These are phyloP conservation scores for Acipenser ruthenus DNA, from an alignment of 2,797 vertebrate species.

Conservation along the genomic window DNA sequence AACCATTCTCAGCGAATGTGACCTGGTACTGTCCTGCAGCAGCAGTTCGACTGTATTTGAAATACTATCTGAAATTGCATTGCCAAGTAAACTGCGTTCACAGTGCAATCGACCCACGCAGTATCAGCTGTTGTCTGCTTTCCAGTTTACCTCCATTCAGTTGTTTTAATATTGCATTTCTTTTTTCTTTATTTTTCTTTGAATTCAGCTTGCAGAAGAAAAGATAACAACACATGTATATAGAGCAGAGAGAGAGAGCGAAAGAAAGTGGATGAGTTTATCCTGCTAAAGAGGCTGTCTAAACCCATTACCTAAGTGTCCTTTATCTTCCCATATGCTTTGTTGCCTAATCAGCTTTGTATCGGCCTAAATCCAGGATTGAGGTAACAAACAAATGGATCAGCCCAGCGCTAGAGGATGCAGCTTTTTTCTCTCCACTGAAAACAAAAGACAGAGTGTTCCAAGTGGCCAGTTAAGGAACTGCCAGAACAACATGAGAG, in stretches of 20 bases:
- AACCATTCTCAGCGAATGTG: too few species aligned
- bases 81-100: too few species aligned
- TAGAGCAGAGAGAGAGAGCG: slow-evolving; percentile 36
- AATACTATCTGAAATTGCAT: too few species aligned
- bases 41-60: too few species aligned
- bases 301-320: slow-evolving; percentile 80
- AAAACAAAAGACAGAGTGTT: slow-evolving; percentile 30
- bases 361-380: slow-evolving; percentile 75
- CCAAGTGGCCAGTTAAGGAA: slow-evolving; percentile 15
- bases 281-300: slow-evolving; percentile 56
- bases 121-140: slow-evolving; percentile 17
- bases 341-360: slow-evolving; percentile 81
- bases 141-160: slow-evolving; percentile 10
- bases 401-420: slow-evolving; percentile 46
- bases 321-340: slow-evolving; percentile 72
- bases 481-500: not conserved
- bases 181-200: slow-evolving; percentile 30
- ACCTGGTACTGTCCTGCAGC: too few species aligned
- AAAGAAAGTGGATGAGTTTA: slow-evolving; percentile 54
- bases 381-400: slow-evolving; percentile 79
- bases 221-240: slow-evolving; percentile 63
- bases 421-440: slow-evolving; percentile 44
- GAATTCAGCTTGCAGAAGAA: slow-evolving; percentile 46
- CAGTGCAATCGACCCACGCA: too few species aligned
- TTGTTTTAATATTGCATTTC: slow-evolving; percentile 22